Evolutionary conservation across 2,888 invertebrate genomes (phyloP).

Genomic region (Poecilus cupreus): DNA sequence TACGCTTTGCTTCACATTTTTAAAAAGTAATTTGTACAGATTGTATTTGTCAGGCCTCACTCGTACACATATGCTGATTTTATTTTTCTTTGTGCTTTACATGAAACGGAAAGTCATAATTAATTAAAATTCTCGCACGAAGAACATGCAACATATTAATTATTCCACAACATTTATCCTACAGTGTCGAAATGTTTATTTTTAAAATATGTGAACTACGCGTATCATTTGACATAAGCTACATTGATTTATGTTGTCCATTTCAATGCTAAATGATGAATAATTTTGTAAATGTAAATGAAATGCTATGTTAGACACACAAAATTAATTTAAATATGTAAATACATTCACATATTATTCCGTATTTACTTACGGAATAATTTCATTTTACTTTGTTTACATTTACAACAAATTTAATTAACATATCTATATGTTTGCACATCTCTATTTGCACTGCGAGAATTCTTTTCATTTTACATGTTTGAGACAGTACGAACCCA

Average conservation of each 20-base stretch:
- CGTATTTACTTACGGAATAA: slow-evolving; percentile 23
- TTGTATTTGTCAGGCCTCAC: too few species aligned
- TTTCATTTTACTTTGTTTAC: slow-evolving; percentile 27
- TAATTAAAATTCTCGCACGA: not conserved
- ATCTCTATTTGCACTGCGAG: not conserved
- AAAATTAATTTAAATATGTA: slow-evolving; percentile 30
- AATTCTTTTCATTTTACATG: not conserved
- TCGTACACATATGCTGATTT: slow-evolving; percentile 35
- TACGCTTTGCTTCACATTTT: not conserved
- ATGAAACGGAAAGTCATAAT: slow-evolving; percentile 17
- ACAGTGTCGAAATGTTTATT: too few species aligned
- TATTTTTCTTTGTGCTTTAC: slow-evolving; percentile 9
- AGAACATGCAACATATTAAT: too few species aligned
- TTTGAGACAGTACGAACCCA: slow-evolving; percentile 4
- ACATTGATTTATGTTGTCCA: not conserved
- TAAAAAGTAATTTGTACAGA: slow-evolving; percentile 16
- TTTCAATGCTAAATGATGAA: not conserved
- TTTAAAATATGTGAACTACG: too few species aligned
- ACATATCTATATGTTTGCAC: slow-evolving; percentile 22
- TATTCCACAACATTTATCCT: too few species aligned
- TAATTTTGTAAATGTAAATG: not conserved
- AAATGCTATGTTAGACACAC: not conserved
- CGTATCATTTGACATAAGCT: not conserved
- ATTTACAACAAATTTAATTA: slow-evolving; percentile 15
- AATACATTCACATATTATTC: slow-evolving; percentile 23